These are phyloP conservation scores for Limnephilus marmoratus DNA, from an alignment of 2,888 invertebrate species.

Conservation along the genomic window DNA sequence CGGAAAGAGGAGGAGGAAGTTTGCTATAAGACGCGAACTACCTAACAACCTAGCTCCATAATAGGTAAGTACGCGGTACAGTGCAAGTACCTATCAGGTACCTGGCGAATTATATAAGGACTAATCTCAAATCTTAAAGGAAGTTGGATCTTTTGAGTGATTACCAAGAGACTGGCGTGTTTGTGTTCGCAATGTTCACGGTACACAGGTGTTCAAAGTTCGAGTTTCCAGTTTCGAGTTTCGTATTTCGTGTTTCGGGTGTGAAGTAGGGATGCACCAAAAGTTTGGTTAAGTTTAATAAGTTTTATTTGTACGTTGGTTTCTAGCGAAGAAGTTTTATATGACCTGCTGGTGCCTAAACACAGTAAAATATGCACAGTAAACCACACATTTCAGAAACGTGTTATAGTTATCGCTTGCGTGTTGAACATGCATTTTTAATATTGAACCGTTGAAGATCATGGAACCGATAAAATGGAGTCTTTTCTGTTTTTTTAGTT, in stretches of 20 bases:
- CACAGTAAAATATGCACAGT: not conserved
- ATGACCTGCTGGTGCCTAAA: not conserved
- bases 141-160: constrained; percentile 43
- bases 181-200: not conserved
- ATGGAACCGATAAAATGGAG: not conserved
- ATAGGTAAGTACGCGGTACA: not conserved
- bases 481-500: too few relatives aligned
- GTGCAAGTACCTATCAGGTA: not conserved
- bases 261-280: not conserved
- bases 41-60: not conserved
- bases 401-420: too few relatives aligned
- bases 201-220: not conserved
- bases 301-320: not conserved
- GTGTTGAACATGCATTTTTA: too few relatives aligned
- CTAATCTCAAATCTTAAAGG: constrained; percentile 52
- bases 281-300: not conserved
- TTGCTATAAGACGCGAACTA: not conserved
- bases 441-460: not conserved
- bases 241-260: not conserved
- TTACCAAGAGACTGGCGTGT: constrained; percentile 18
- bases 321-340: not conserved
- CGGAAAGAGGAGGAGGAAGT: not conserved
- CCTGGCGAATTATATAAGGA: constrained; percentile 45
- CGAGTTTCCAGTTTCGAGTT: not conserved
- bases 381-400: not conserved